phyloP scores from a whole-genome alignment of 2,797 vertebrate genomes.

The Coccyzus lansbergi region DNA sequence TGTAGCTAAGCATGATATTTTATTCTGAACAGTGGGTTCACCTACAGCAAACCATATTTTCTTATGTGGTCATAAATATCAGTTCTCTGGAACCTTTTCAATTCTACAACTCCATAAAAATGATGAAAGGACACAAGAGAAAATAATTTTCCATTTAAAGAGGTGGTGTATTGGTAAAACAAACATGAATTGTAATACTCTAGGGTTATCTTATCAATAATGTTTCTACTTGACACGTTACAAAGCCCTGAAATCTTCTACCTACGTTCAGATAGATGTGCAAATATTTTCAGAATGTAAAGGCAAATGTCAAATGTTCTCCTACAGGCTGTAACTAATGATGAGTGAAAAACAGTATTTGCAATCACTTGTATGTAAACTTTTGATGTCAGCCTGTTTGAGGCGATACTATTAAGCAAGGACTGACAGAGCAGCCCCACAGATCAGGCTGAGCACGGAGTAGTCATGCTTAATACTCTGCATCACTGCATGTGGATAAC shows the following conservation, averaged over 20 bases:
- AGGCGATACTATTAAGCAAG: background rate
- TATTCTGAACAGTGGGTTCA: background rate
- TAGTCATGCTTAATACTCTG: background rate
- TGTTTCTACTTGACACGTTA: background rate
- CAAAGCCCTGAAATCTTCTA: background rate
- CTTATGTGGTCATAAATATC: constrained; percentile 44
- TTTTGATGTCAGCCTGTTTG: background rate
- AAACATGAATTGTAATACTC: background rate
- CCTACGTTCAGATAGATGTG: background rate
- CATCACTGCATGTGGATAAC: background rate
- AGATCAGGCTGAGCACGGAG: background rate
- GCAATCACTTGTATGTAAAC: background rate
- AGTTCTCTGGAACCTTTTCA: constrained; percentile 19
- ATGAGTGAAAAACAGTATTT: background rate
- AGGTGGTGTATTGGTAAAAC: background rate
- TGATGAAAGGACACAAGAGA: constrained; percentile 29
- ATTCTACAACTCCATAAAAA: constrained; percentile 20
- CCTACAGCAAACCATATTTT: constrained; percentile 14
- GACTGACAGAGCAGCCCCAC: background rate
- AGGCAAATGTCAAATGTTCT: background rate
- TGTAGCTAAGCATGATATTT: background rate
- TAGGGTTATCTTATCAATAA: background rate
- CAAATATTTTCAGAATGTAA: constrained; percentile 20
- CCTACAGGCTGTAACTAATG: background rate
- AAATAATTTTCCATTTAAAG: constrained; percentile 30